A percentile compares a stretch with the other conserved stretches of the same genome.
Conservation (phyloP, 1,140 invertebrate genomes). For the Adelges cooleyi region DNA sequence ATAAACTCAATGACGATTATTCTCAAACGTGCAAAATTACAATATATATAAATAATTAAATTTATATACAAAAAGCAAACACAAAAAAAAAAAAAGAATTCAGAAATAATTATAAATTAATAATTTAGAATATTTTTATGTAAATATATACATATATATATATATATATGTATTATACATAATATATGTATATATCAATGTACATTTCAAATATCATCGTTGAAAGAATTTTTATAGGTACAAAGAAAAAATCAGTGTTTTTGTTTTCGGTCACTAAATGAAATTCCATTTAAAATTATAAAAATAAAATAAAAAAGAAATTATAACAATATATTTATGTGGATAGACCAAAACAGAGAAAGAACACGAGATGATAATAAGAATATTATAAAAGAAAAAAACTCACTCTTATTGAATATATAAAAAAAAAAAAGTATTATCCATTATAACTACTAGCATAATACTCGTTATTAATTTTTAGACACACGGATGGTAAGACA, state of each 20-base stretch:
- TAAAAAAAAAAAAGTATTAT: neutral
- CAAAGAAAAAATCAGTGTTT: conserved; percentile 1
- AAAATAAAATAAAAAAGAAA: conserved; percentile 8
- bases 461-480: neutral
- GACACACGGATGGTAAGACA: too few species aligned
- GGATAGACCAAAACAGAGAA: conserved; percentile 7
- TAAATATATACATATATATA: too few species aligned
- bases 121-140: neutral
- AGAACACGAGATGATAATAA: neutral
- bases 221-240: neutral
- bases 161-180: neutral
- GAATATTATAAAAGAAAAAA: conserved; percentile 3
- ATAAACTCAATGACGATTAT: conserved; percentile 1
- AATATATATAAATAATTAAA: neutral
- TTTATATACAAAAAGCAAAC: conserved; percentile 1
- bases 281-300: neutral
- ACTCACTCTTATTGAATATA: conserved; percentile 8
- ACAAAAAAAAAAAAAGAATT: neutral
- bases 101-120: neutral
- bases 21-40: conserved; percentile 12
- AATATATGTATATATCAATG: too few species aligned
- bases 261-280: neutral
- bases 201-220: too few species aligned
- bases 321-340: conserved; percentile 2
- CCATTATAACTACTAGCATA: neutral